Evolutionary conservation across 2,797 vertebrate species (phyloP).

Genomic region (Thaleichthys pacificus): DNA sequence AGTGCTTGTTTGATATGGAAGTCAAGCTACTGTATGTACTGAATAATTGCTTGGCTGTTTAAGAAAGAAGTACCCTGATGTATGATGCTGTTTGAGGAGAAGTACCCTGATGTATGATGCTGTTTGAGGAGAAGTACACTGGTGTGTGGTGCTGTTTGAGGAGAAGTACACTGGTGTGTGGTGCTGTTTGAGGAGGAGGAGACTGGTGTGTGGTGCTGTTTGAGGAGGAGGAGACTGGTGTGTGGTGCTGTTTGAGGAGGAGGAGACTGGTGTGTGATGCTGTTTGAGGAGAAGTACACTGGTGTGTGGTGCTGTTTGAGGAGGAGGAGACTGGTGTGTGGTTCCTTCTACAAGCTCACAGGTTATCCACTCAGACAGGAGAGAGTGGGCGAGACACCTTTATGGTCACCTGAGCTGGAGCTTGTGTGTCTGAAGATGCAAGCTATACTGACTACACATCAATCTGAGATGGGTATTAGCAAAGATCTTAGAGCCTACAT

Average conservation of each 20-base stretch:
- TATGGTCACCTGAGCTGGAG: not conserved
- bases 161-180: not conserved
- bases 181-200: not conserved
- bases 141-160: not conserved
- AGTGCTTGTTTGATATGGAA: not conserved
- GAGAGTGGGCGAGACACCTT: not conserved
- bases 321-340: not conserved
- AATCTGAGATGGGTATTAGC: constrained; percentile 5
- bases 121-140: not conserved
- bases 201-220: not conserved
- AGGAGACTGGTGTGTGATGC: not conserved
- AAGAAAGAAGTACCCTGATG: not conserved
- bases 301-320: no score
- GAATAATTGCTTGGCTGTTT: not conserved
- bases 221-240: not conserved
- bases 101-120: no score
- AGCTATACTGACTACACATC: not conserved
- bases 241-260: not conserved
- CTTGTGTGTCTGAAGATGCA: constrained; percentile 19
- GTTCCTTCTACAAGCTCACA: not conserved
- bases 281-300: not conserved
- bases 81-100: no score
- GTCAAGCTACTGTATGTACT: not conserved
- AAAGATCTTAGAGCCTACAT: not conserved
- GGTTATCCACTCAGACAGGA: not conserved